Evolutionary conservation across 2,888 invertebrate genomes (phyloP), one percentile per base, ranked within the genome.

Genomic region (Synanthedon tipuliformis): DNA sequence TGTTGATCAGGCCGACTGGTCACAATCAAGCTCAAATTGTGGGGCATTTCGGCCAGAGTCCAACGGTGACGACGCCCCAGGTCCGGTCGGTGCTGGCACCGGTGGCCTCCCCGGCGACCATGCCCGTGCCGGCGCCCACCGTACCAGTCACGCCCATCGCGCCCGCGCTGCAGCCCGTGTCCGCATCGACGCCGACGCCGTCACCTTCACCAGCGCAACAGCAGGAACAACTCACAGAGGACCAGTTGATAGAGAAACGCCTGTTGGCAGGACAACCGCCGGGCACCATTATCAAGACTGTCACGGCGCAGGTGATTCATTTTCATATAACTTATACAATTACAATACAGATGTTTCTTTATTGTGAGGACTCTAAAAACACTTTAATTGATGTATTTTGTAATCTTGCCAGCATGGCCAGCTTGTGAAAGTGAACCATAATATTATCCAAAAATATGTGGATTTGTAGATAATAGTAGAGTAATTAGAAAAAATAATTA

Each of bases 261-360:
- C 81, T 95, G 2, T 75, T 95, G 16, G 91, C 90, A 34, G 94
- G 93, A 3, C 95, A 95, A 73, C 95, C 95, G 4, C 93, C 94
- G 0, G 95, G 95, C 52, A 95, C 95, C 0, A 90, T 95, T 1
- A 94, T 95, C 55, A 95, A 95, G 75, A 94, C 95, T 63, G 95
- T 95, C 7, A 95, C 95, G 0, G 95, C 95, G 0, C 94, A 95
- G 82, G 88, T 87, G 56, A 40, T 15, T 41, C 15, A 11, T 1
- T 40, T 41, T 50, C 13, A 15, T 16, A 8, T 3, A 27, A 27
- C 7, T 27, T 10, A 34, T 34, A 34, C 27, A 2, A 34, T 23
- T 23, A 23, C 8, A 34, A 34, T 34, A 34, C 27, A 34, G 8
- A 34, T 27, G 7, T 34, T 34, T 34, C 27, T 34, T 34, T 34